Base-by-base conservation (phyloP, 2,113 vertebrate species). In the Paralichthys olivaceus region DNA sequence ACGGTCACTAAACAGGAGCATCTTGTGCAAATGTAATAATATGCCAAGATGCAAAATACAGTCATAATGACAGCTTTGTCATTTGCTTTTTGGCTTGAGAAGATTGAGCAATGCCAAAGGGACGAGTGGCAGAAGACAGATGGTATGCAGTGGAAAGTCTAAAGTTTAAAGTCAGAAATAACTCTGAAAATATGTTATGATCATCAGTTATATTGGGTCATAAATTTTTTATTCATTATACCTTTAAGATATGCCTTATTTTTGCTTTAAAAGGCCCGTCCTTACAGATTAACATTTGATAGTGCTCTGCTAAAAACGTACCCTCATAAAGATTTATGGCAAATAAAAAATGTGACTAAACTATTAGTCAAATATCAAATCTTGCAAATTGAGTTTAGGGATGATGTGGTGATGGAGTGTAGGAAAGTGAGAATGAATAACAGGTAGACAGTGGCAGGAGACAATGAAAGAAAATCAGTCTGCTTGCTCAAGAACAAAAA, bases 161-260 rank as follows among this genome's bases (percentile, higher is more conserved):
- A 29, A 74, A 69, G 66, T 77, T 71, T 75, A 64, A 71, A 67
- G 64, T 83, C 67, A 84, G 55, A 85, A 84, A 85, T 69, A 70
- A 70, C 28, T 15, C 60, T 73, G 63, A 55, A 80, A 80, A 73
- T 88, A 80, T 57, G 79, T 85, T 71, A 78, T 57, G 45, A 70
- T 80, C 72, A 82, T 80, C 71, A 59, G 56, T 74, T 81, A 69
- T 72, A 81, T 28, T 82, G 54, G 65, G 61, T 29, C 26, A n/a
- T 87, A 81, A 91, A 78, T 8, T 20, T 23, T 77, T 76, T 83
- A 76, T 78, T 84, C 71, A 59, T 84, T 77, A 74, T 70, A 64
- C 75, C 62, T 83, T 79, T 79, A 80, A 80, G 74, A 79, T 58
- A 55, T 72, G 37, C 22, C 84, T 78, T 80, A 82, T 77, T 69